Evolutionary conservation across 2,888 invertebrate species (phyloP), one percentile per base, ranked within the genome.

Genomic region (Beris chalybata): DNA sequence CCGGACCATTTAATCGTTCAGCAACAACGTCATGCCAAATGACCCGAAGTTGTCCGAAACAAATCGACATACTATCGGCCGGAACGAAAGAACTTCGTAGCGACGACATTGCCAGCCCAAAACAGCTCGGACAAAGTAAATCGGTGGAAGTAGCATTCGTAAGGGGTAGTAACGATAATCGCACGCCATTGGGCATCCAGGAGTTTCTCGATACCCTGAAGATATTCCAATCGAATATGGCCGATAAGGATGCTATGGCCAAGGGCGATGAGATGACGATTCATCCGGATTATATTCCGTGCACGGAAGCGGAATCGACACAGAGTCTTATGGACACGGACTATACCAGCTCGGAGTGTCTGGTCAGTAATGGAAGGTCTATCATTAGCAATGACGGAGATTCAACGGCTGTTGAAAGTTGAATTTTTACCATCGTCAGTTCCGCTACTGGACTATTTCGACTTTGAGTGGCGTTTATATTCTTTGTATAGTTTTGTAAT

Each of bases 241-340:
- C 12, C 11, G 45, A n/a, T 30, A 58, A 45, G 15, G 29, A 29
- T 3, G 13, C 11, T 2, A 5, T 22, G n/a, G 30, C 15, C 29
- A 47, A 47, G 6, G 30, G 12, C 7, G 47, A 47, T 11, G 12
- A 9, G 4, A n/a, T 11, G 3, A 1, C 2, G 12, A 5, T 31
- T 9, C 5, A 11, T 9, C 45, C 44, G n/a, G 47, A 29, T 22
- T 30, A 58, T 7, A 15, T 6, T 5, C 9, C 45, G 2, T 29
- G 6, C 9, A 11, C 5, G 3, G 43, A 56, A 3, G 22, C 5
- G 6, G 12, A 13, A 0, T 58, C 58, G 1, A 30, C 30, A 4
- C 58, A 6, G 11, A 58, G 58, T 47, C 11, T 45, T 5, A 58
- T 58, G 58, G 58, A 58, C 13, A 58, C 58, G 9, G 58, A 58